Evolutionary conservation across 92 coral and sea anemone genomes (phyloP), one percentile per base, ranked within the genome.

Genomic region (Ricordea florida): DNA sequence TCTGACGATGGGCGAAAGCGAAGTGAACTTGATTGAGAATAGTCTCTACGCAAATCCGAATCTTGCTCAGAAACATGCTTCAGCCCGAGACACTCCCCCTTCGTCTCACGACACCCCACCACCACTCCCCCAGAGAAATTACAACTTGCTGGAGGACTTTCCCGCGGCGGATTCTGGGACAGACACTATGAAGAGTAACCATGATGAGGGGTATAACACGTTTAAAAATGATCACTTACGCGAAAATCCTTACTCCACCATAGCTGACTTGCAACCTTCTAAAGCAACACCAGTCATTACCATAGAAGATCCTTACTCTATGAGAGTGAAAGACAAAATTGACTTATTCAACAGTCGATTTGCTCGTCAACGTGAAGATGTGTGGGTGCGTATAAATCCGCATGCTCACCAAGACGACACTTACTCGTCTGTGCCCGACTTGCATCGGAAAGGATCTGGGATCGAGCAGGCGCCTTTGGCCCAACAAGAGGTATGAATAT

Each of bases 401-500:
- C n/a, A n/a, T 38, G 77, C 66, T 34, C 69, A 66, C 25, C 83
- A 51, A 40, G 68, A 49, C 29, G 93, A 45, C 44, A 62, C 51
- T 18, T 78, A 68, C 18, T 74, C 90, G 10, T 91, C 97, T 0
- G 89, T 85, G 32, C 97, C 99, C 46, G 89, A 90, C 26, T 64
- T 92, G 30, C 65, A 69, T 29, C 85, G 89, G 24, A 82, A 83
- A 66, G 66, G 81, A 6, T 74, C 90, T 11, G 65, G 46, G 42
- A 69, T 74, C 27, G 83, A 80, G 55, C 71, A 78, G 26, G 97
- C 93, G 35, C 99, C 99, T 1, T 70, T 96, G 8, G 99, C 99
- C 48, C 91, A 86, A 20, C 90, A 89, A 66, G 99, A 96, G 99
- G 99, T 96, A 69, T 7, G 72, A 18, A 7, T 4, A 3, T 8